Percentiles rank a stretch among this genome's conserved stretches.
Conservation (phyloP, 2,113 vertebrate species). For the Elaphurus davidianus region DNA sequence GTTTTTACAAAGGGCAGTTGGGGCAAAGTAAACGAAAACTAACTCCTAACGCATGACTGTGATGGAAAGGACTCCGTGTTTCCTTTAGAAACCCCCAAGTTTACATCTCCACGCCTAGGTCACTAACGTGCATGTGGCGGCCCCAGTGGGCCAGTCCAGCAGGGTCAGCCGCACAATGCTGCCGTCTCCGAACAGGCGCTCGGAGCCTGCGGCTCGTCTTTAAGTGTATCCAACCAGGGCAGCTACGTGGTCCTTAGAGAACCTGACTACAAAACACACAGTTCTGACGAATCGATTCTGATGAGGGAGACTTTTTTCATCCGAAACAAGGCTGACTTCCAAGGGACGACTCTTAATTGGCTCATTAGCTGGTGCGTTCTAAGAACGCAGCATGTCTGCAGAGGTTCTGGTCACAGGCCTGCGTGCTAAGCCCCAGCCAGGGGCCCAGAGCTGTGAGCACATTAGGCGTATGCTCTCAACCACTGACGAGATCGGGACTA, state of each 20-base stretch:
- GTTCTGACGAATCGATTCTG: neutral
- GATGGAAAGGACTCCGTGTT: accelerated
- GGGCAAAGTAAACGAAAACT: neutral
- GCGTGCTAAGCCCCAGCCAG: accelerated
- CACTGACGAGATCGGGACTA: accelerated
- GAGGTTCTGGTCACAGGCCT: accelerated
- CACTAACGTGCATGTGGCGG: neutral
- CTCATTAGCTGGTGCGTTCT: neutral
- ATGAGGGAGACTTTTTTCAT: neutral
- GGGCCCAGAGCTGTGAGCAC: neutral
- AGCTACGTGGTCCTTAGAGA: neutral
- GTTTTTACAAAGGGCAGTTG: neutral
- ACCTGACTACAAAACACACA: neutral
- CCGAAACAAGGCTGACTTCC: neutral
- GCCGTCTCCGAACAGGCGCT: accelerated
- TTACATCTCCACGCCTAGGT: neutral
- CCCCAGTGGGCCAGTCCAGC: neutral
- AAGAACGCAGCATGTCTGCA: neutral
- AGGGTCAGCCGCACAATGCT: accelerated
- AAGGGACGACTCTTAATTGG: neutral
- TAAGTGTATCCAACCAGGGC: neutral
- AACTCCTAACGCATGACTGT: neutral
- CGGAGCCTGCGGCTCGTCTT: accelerated
- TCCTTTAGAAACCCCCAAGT: neutral
- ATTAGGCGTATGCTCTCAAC: accelerated